phyloP scores from a whole-genome alignment of 2,888 invertebrate genomes.

The Meloe dianella region DNA sequence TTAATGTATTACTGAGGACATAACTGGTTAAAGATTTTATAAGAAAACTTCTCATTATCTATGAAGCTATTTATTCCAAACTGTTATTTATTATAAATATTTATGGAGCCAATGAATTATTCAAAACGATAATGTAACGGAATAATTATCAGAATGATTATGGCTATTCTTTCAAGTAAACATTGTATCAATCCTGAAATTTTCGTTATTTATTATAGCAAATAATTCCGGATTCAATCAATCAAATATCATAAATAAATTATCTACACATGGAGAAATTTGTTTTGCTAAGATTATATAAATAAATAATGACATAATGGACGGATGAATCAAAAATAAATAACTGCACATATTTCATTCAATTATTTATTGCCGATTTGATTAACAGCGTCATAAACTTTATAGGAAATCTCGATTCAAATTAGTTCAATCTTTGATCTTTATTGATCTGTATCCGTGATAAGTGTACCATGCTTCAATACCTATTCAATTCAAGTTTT shows the following conservation, averaged over 20 bases:
- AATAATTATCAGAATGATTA: constrained; percentile 33
- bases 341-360: constrained; percentile 1
- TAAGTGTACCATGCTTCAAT: background rate
- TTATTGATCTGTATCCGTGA: background rate
- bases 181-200: background rate
- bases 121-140: constrained; percentile 35
- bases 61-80: constrained; percentile 37
- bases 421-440: constrained; percentile 4
- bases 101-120: constrained; percentile 40
- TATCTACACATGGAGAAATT: too few species aligned
- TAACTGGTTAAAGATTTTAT: constrained; percentile 32
- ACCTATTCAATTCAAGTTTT: background rate
- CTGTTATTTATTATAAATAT: constrained; percentile 40
- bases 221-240: background rate
- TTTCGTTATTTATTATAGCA: background rate
- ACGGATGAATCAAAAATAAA: background rate
- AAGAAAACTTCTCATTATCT: constrained; percentile 33
- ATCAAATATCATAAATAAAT: background rate
- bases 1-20: constrained; percentile 30
- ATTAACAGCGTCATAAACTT: background rate
- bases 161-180: background rate
- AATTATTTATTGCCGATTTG: constrained; percentile 4
- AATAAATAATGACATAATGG: constrained; percentile 1
- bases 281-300: background rate
- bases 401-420: background rate